Base-by-base conservation (phyloP, 2,888 invertebrate genomes). In the Hoplodrina ambigua region DNA sequence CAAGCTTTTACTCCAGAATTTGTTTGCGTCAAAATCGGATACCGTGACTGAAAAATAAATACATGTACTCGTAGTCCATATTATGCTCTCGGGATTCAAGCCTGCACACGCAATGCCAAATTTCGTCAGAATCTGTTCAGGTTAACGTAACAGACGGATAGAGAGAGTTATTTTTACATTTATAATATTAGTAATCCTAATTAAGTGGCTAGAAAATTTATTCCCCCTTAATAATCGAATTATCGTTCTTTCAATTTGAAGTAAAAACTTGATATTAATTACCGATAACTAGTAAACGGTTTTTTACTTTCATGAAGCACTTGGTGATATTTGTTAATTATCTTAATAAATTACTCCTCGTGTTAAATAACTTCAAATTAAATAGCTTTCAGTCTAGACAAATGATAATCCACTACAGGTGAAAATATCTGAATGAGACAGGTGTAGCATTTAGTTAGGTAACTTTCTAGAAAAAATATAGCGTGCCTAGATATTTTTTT, bases 191-290 rank as follows among this genome's bases (percentile, higher is more conserved):
- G 0, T 56, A 65, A 60, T 50, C 15, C 44, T 30, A 66, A 66
- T 73, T 54, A 78, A 61, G 52, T 66, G 8, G n/a, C 33, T 20
- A 19, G 49, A 44, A 6, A 67, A 67, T 75, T 58, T 44, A 72
- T 62, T 57, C 67, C 44, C 54, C 37, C 55, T 62, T 78, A 56
- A 77, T 41, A 15, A 46, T 44, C 15, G 17, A 50, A 55, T 20
- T 61, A 61, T n/a, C 8, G 19, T 69, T n/a, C n/a, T 55, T 52
- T 69, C 52, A 60, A 30, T 60, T 57, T 41, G 49, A 10, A 17
- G 25, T 37, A 17, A 33, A 1, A 13, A 49, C 13, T 25, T 52
- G 20, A 59, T 61, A 49, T 41, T 13, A 59, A 19, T 30, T 63
- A 20, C 41, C 50, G 44, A 60, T 60, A 58, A 37, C 13, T n/a